Conservation (phyloP, 2,113 vertebrate species). For the Pterocles orientalis region DNA sequence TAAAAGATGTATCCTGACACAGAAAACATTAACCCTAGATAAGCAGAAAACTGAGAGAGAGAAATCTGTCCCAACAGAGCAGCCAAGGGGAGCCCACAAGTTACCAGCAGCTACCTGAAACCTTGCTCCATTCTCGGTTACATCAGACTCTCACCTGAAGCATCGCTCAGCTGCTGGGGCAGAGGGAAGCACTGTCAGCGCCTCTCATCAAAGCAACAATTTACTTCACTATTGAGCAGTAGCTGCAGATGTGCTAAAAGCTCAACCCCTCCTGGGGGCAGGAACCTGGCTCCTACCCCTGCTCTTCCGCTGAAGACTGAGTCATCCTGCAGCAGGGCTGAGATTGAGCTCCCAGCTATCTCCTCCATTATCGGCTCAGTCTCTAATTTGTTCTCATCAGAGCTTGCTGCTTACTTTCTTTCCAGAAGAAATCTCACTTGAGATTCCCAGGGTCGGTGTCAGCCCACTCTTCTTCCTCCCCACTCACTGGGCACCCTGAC, state of each 20-base stretch:
- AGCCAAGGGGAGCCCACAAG: background rate
- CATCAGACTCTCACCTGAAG: background rate
- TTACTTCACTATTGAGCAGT: background rate
- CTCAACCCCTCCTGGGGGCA: background rate
- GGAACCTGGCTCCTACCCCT: constrained; percentile 8
- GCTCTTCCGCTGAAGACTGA: background rate
- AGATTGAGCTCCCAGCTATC: background rate
- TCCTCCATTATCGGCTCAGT: background rate
- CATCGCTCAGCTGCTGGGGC: background rate
- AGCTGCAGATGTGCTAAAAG: constrained; percentile 10
- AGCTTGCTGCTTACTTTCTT: background rate
- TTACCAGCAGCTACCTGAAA: background rate
- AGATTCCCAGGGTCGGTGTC: background rate
- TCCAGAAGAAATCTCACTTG: background rate
- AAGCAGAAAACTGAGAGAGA: background rate
- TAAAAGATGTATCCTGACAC: background rate
- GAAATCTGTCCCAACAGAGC: background rate
- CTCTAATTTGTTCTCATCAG: background rate
- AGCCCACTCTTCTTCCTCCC: background rate
- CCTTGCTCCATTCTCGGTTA: background rate
- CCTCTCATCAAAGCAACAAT: background rate
- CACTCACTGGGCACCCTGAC: background rate
- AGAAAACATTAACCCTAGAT: constrained; percentile 19
- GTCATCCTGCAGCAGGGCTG: constrained; percentile 43
- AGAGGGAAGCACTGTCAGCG: background rate